Conservation (phyloP, 2,888 invertebrate species). For the Lathronympha strigana region DNA sequence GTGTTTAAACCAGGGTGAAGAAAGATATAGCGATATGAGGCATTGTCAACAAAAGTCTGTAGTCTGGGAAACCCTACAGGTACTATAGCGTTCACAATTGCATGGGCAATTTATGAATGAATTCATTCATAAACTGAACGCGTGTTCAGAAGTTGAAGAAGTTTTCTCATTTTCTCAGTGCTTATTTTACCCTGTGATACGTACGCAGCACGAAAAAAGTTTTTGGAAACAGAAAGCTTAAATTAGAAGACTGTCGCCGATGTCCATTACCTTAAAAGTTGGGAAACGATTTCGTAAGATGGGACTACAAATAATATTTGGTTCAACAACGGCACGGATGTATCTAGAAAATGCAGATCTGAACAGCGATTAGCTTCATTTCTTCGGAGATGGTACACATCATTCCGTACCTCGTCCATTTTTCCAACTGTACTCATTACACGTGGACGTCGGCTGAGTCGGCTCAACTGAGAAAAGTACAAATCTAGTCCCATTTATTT, state of each 20-base stretch:
- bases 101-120: too few species aligned
- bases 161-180: too few species aligned
- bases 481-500: conserved; percentile 38
- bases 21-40: too few species aligned
- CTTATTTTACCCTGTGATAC: too few species aligned
- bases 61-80: too few species aligned
- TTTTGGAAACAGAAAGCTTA: conserved; percentile 40
- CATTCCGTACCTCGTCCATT: conserved; percentile 28
- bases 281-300: conserved; percentile 33
- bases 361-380: conserved; percentile 16
- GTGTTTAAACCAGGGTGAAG: too few species aligned
- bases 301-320: conserved; percentile 32
- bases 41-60: too few species aligned
- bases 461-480: conserved; percentile 31
- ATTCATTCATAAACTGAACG: too few species aligned
- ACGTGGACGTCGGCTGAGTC: conserved; percentile 17
- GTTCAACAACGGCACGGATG: conserved; percentile 35
- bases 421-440: conserved; percentile 31
- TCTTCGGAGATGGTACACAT: conserved; percentile 38
- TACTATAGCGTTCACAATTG: too few species aligned
- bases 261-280: conserved; percentile 32
- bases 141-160: too few species aligned
- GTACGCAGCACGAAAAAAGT: conserved; percentile 37
- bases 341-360: conserved; percentile 14
- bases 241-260: conserved; percentile 31